A percentile compares a stretch with the other conserved stretches of the same genome.
Evolutionary conservation across 2,797 vertebrate genomes (phyloP).

Genomic region (Pristis pectinata): DNA sequence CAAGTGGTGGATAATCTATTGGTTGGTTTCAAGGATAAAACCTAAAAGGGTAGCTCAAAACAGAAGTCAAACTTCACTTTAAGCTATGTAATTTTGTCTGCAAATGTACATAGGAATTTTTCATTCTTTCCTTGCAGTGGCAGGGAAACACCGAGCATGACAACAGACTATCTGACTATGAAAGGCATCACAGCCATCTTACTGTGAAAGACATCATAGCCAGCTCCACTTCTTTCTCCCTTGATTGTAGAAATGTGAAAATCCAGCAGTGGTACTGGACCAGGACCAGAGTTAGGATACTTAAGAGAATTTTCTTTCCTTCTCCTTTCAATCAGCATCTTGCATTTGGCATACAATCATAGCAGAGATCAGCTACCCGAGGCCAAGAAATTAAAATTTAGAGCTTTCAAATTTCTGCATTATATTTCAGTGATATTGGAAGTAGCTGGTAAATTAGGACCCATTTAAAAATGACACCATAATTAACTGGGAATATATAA

Average conservation of each 20-base stretch:
- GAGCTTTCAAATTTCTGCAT: background rate
- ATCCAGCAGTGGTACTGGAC: background rate
- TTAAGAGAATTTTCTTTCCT: background rate
- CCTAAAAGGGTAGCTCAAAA: background rate
- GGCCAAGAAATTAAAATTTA: background rate
- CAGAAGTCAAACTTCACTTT: background rate
- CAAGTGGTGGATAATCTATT: background rate
- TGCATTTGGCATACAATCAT: background rate
- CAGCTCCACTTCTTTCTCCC: background rate
- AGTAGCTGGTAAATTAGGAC: background rate
- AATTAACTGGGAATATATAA: background rate
- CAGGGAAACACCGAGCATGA: no score
- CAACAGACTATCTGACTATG: background rate
- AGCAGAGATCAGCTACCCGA: background rate
- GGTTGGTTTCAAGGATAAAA: background rate
- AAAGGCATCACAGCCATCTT: background rate
- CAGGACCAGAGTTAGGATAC: background rate
- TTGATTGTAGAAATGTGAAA: background rate
- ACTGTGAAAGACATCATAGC: background rate
- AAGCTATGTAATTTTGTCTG: background rate
- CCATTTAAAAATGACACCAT: background rate
- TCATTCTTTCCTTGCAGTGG: no score
- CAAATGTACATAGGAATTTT: background rate
- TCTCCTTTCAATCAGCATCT: background rate
- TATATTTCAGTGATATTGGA: background rate